Conservation (phyloP, 2,113 vertebrate species). For the Entelurus aequoreus region DNA sequence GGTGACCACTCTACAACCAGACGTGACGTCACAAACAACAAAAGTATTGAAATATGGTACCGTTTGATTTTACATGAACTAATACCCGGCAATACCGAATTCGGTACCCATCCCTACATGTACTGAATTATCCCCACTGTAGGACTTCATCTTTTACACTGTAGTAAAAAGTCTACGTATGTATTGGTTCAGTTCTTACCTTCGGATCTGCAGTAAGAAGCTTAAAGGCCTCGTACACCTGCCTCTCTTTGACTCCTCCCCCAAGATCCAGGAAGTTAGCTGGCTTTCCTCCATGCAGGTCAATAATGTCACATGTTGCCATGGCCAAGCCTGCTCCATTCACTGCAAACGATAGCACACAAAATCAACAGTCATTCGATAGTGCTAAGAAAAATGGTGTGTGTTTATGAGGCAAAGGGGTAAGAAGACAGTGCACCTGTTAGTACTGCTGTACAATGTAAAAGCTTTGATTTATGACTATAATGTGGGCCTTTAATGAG, state of each 20-base stretch:
- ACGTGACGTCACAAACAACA: too few relatives aligned
- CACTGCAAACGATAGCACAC: constrained; percentile 66
- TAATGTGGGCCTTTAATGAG: constrained; percentile 69
- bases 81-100: too few relatives aligned
- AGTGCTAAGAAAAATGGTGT: constrained; percentile 49
- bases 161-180: too few relatives aligned
- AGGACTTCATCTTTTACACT: too few relatives aligned
- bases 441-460: constrained; percentile 57
- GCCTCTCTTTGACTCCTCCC: constrained; percentile 93
- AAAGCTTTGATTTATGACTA: constrained; percentile 70
- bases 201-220: constrained; percentile 92
- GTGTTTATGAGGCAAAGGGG: constrained; percentile 59
- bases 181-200: constrained; percentile 67
- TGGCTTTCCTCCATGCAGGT: constrained; percentile 91
- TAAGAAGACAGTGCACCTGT: constrained; percentile 54
- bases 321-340: constrained; percentile 97
- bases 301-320: constrained; percentile 98
- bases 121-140: too few relatives aligned
- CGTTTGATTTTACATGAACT: too few relatives aligned
- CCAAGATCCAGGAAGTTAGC: constrained; percentile 98
- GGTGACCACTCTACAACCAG: too few relatives aligned
- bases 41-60: too few relatives aligned
- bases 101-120: too few relatives aligned
- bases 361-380: not conserved
- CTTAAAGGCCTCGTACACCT: constrained; percentile 96